Conservation (phyloP, 2,797 vertebrate species). For the Scomberomorus guttatus region DNA sequence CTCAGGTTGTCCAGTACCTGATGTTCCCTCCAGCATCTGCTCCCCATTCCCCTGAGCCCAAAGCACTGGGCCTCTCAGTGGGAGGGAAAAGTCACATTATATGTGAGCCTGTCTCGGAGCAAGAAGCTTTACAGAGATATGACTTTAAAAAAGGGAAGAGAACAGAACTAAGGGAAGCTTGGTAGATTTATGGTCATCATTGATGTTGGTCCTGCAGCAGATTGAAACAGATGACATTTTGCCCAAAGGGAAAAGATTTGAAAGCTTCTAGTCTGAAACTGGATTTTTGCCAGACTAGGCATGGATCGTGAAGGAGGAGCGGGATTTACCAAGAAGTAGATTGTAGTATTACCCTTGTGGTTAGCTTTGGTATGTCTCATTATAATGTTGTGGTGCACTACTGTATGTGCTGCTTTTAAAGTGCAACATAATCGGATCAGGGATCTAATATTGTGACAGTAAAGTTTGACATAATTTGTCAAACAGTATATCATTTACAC, state of each 20-base stretch:
- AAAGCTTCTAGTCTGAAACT: constrained; percentile 55
- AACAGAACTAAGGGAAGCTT: constrained; percentile 44
- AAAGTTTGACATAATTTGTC: not conserved
- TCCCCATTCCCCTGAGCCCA: constrained; percentile 46
- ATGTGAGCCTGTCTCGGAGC: constrained; percentile 49
- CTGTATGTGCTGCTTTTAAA: too few relatives aligned
- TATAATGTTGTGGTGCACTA: not conserved
- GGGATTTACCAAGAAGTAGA: constrained; percentile 46
- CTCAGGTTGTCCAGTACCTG: constrained; percentile 41
- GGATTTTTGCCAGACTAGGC: constrained; percentile 40
- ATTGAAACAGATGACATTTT: constrained; percentile 68
- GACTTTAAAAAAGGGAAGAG: constrained; percentile 54
- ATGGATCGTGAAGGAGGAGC: constrained; percentile 39
- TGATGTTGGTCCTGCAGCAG: constrained; percentile 55
- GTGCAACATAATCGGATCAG: not conserved
- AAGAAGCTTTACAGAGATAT: constrained; percentile 60
- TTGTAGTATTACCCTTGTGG: constrained; percentile 3
- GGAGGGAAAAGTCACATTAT: constrained; percentile 56
- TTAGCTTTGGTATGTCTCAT: constrained; percentile 15
- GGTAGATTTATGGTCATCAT: constrained; percentile 61
- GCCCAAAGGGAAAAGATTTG: constrained; percentile 53
- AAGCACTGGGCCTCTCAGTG: constrained; percentile 57
- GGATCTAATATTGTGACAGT: not conserved
- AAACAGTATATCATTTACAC: too few relatives aligned
- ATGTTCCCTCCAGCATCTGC: constrained; percentile 63